Percentiles rank a stretch among this genome's conserved stretches.
Evolutionary conservation across 2,113 vertebrate species (phyloP).

Genomic region (Mustelus asterias): DNA sequence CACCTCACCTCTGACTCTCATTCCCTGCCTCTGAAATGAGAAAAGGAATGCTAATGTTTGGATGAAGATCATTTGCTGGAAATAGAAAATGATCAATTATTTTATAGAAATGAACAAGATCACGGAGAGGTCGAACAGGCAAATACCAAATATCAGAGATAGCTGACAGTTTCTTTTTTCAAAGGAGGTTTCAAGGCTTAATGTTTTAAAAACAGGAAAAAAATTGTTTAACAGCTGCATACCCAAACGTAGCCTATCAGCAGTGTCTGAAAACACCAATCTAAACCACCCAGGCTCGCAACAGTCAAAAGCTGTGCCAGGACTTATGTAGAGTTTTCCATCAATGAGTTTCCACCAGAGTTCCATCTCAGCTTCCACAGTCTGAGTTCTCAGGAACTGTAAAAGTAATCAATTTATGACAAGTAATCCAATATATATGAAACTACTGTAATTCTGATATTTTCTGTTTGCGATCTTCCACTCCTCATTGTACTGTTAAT

Average conservation of each 20-base stretch:
- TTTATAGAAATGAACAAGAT: too few relatives aligned
- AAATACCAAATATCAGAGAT: too few relatives aligned
- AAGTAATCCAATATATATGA: not conserved
- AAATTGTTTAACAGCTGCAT: slow-evolving; percentile 33
- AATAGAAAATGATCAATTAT: not conserved
- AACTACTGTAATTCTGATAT: too few relatives aligned
- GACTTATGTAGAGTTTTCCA: slow-evolving; percentile 45
- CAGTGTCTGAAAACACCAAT: slow-evolving; percentile 43
- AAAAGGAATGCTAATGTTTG: too few relatives aligned
- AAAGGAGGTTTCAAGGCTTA: not conserved
- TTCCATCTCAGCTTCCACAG: slow-evolving; percentile 47
- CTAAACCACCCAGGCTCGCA: slow-evolving; percentile 48
- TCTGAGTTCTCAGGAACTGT: slow-evolving; percentile 42
- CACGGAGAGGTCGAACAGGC: too few relatives aligned
- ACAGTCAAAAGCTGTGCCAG: slow-evolving; percentile 45
- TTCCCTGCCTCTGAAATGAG: too few relatives aligned
- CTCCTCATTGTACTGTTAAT: not conserved
- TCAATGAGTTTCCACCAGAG: slow-evolving; percentile 45
- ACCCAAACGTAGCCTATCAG: slow-evolving; percentile 43
- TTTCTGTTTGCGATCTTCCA: not conserved
- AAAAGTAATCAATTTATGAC: not conserved
- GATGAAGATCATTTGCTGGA: slow-evolving; percentile 41
- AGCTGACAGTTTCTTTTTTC: too few relatives aligned
- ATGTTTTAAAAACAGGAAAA: not conserved
- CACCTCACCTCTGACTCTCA: too few relatives aligned